These are phyloP conservation scores for Acrocera orbiculus DNA, from an alignment of 2,888 invertebrate genomes.

Conservation along the genomic window DNA sequence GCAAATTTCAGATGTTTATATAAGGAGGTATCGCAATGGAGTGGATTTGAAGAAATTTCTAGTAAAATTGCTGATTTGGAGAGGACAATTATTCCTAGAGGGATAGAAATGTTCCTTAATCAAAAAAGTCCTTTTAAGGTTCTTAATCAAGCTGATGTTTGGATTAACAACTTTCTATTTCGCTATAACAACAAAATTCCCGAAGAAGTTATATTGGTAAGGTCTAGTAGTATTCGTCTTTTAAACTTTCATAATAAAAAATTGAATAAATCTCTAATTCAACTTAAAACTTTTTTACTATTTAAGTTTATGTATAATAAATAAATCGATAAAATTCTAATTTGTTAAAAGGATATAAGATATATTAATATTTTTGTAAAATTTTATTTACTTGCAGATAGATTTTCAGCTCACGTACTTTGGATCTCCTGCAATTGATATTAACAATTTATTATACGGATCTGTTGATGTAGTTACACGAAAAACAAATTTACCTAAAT, in stretches of 20 bases:
- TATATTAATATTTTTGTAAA: not conserved
- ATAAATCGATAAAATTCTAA: too few species aligned
- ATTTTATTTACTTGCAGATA: conserved; percentile 16
- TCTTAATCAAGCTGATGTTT: conserved; percentile 25
- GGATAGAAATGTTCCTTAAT: conserved; percentile 21
- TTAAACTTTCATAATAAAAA: not conserved
- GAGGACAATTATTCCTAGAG: conserved; percentile 23
- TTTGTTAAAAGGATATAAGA: too few species aligned
- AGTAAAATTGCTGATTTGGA: conserved; percentile 26
- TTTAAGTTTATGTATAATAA: not conserved
- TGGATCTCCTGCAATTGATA: conserved; percentile 27
- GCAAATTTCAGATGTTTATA: conserved; percentile 26
- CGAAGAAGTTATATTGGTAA: conserved; percentile 25
- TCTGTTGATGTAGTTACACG: conserved; percentile 27
- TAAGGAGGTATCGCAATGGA: conserved; percentile 25
- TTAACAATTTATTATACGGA: conserved; percentile 26
- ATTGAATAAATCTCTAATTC: not conserved
- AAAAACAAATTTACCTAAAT: conserved; percentile 24
- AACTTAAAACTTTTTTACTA: not conserved
- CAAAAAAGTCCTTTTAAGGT: conserved; percentile 20
- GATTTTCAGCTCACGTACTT: conserved; percentile 28
- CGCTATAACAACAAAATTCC: conserved; percentile 22
- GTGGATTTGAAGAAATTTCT: conserved; percentile 25
- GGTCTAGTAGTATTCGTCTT: conserved; percentile 6
- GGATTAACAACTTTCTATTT: conserved; percentile 29